Evolutionary conservation across 2,113 vertebrate species (phyloP).

Genomic region (Hemichromis elongatus): DNA sequence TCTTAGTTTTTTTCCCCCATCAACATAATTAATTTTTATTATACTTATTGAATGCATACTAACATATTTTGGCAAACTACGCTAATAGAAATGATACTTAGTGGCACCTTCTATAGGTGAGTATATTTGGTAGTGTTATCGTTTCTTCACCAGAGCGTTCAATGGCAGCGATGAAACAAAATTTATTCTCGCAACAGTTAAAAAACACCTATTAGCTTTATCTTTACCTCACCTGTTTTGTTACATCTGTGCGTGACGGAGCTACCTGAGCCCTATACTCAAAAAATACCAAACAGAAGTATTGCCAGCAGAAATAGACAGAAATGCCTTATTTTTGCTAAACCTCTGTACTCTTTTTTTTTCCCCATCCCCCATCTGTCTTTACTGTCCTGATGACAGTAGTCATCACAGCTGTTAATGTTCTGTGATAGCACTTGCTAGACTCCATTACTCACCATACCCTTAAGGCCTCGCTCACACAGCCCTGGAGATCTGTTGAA

Average conservation of each 20-base stretch:
- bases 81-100: not conserved
- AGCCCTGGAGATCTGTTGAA: not conserved
- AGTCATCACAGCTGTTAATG: not conserved
- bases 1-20: not conserved
- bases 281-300: not conserved
- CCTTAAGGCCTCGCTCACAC: not conserved
- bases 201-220: not conserved
- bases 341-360: not conserved
- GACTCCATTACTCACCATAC: not conserved
- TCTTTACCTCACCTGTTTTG: not conserved
- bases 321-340: not conserved
- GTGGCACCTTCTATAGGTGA: not conserved
- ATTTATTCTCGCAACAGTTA: not conserved
- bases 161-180: not conserved
- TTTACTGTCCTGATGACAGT: not conserved
- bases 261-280: not conserved
- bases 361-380: not conserved
- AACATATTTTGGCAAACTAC: not conserved
- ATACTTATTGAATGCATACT: not conserved
- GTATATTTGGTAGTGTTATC: not conserved
- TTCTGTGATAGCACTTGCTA: not conserved
- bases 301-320: not conserved
- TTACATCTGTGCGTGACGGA: not conserved
- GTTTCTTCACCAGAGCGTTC: no score
- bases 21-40: not conserved